Base-by-base conservation (phyloP, 2,797 vertebrate genomes). In the Tokudaia muenninki region DNA sequence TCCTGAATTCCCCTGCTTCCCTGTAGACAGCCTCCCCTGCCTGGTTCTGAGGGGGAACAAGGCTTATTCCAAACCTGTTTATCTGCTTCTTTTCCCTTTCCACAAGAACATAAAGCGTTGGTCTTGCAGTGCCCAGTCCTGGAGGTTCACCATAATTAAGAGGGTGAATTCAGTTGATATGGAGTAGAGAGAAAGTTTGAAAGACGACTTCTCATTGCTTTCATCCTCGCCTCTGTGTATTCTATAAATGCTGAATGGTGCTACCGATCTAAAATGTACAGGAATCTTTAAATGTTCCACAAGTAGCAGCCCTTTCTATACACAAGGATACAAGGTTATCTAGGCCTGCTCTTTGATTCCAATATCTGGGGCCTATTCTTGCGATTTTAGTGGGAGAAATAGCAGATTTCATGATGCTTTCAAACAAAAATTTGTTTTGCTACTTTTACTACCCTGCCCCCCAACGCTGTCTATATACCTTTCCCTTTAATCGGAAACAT, bases 401-500 rank as follows among this genome's bases (percentile, higher is more conserved):
- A 79, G 86, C 74, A 75, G 81, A 88, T 93, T 96, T 95, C 74
- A 87, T 74, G 63, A 83, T 59, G 79, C 22, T 84, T 97, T 97
- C 59, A 96, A 78, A 86, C 83, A 78, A 83, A 87, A 70, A 47
- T 94, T 79, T 78, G 63, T 44, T 77, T 83, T 83, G 88, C 22
- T n/a, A 24, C 65, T 96, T 92, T 95, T 82, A 94, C 67, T 95
- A 93, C 92, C 81, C 44, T 57, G 21, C 29, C 57, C 63, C 61
- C 70, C 14, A 55, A 52, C 34, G n/a, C 57, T 9, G 12, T 90
- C 91, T 63, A 91, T 94, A 96, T 97, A 95, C 82, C 83, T 96
- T 92, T 94, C 97, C 97, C 97, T 98, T 98, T 98, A 98, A 98
- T 98, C 90, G 92, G 97, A 98, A 98, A 98, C 97, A 96, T 96